A percentile compares a stretch with the other conserved stretches of the same genome.
These are phyloP conservation scores for Cataglyphis livida DNA, from an alignment of 2,888 invertebrate genomes.

Conservation along the genomic window DNA sequence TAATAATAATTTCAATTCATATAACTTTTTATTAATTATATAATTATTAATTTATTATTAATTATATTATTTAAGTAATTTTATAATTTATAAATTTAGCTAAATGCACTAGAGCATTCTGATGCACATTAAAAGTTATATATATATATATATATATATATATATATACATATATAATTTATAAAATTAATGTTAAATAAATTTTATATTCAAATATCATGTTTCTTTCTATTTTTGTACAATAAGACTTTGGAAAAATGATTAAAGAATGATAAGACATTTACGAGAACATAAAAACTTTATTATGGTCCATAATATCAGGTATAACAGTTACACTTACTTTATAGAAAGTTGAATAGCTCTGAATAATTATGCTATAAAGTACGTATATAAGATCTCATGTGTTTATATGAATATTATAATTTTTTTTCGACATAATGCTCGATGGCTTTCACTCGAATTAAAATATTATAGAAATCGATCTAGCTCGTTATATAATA, in stretches of 20 bases:
- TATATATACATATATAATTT: background rate
- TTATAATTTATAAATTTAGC: no score
- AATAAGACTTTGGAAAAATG: slow-evolving; percentile 3
- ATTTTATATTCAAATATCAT: background rate
- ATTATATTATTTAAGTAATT: no score
- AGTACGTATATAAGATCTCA: slow-evolving; percentile 33
- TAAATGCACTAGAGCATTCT: no score
- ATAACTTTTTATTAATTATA: no score
- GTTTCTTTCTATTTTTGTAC: background rate
- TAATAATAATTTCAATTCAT: no score
- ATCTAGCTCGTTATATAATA: slow-evolving; percentile 4
- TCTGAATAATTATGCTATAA: slow-evolving; percentile 62
- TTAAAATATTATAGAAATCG: background rate
- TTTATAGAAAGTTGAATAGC: slow-evolving; percentile 58
- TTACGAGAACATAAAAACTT: slow-evolving; percentile 82
- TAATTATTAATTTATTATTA: no score
- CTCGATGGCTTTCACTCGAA: background rate
- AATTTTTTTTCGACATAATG: background rate
- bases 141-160: background rate
- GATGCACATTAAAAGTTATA: no score
- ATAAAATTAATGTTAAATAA: background rate
- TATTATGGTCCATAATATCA: slow-evolving; percentile 80
- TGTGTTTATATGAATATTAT: slow-evolving; percentile 39
- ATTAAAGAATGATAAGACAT: background rate
- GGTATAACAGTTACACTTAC: slow-evolving; percentile 76